Percentiles rank a stretch among this genome's conserved stretches.
phyloP scores from a whole-genome alignment of 1,140 invertebrate genomes.

The Philaenus spumarius region DNA sequence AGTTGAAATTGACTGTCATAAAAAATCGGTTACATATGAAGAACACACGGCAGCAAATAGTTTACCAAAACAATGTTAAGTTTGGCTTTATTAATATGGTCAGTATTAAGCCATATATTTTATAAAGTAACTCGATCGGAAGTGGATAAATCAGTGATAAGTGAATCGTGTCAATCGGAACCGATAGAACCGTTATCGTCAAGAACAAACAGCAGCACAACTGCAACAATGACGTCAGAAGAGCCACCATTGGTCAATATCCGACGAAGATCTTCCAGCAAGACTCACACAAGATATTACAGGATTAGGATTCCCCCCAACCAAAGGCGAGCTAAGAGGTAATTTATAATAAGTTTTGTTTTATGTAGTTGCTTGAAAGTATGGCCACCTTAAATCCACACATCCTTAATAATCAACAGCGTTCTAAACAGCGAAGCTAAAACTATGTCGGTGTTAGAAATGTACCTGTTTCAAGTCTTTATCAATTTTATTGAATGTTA shows the following conservation, averaged over 20 bases:
- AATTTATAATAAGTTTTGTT: slow-evolving; percentile 4
- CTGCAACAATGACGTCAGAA: slow-evolving; percentile 11
- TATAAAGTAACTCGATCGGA: slow-evolving; percentile 5
- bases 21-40: neutral
- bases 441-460: too few relatives aligned
- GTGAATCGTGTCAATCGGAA: neutral
- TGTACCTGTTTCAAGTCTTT: too few relatives aligned
- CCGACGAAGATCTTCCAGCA: slow-evolving; percentile 27
- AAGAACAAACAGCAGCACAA: neutral
- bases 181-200: neutral
- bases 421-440: too few relatives aligned
- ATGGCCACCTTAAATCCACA: too few relatives aligned
- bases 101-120: slow-evolving; percentile 5
- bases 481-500: too few relatives aligned
- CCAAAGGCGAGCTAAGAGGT: slow-evolving; percentile 30
- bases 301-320: slow-evolving; percentile 30
- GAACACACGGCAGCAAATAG: neutral
- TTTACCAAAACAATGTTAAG: slow-evolving; percentile 11
- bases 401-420: too few relatives aligned
- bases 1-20: neutral
- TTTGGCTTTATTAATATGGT: slow-evolving; percentile 9
- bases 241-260: neutral
- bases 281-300: slow-evolving; percentile 30
- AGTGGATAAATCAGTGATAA: slow-evolving; percentile 1
- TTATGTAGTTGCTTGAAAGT: too few relatives aligned